Base-by-base conservation (phyloP, 2,797 vertebrate species). In the Tenualosa thibaudeaui region DNA sequence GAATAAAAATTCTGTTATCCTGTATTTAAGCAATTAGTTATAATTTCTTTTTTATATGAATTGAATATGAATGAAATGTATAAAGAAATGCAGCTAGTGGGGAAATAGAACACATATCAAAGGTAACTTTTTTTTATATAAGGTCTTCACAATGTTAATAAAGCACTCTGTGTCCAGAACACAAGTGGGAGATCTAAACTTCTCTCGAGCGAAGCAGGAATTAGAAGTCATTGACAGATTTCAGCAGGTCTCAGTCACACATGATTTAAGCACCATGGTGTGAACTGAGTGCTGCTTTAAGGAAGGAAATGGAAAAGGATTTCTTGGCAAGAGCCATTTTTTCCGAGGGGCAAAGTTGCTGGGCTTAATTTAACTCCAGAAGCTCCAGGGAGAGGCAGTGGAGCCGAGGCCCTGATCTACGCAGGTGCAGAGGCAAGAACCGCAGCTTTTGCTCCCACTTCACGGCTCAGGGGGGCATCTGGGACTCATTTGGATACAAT, bases 321-420 rank as follows among this genome's bases (percentile, higher is more conserved):
- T 88, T 88, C 88, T 91, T 93, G 91, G 93, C 92, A 4, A 65
- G 46, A 49, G 83, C 81, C 17, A 17, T 85, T 93, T 91, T 93
- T 94, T 94, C 93, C 94, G 88, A 91, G 71, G 53, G 81, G 58
- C 68, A 10, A 84, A 83, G 83, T 85, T 86, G 60, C 81, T 86
- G 84, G 83, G 87, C 86, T 89, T 90, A 88, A 86, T 86, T 84
- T 86, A 84, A 84, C 84, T 90, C 88, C 90, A 87, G 91, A 91
- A 93, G 91, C 91, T 90, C 88, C 86, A 90, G 90, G 89, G 89
- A 91, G 90, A 37, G 12, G 78, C 81, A 83, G 31, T 82, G 83
- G 31, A 75, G 54, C 31, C 49, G 58, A 60, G n/a, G 53, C 50
- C 53, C 51, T 49, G 68, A 75, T 87, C 86, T 81, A 22, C 84